Percentiles rank a stretch among this genome's conserved stretches.
Conservation (phyloP, 2,797 vertebrate species). For the Sebastes vulpes region DNA sequence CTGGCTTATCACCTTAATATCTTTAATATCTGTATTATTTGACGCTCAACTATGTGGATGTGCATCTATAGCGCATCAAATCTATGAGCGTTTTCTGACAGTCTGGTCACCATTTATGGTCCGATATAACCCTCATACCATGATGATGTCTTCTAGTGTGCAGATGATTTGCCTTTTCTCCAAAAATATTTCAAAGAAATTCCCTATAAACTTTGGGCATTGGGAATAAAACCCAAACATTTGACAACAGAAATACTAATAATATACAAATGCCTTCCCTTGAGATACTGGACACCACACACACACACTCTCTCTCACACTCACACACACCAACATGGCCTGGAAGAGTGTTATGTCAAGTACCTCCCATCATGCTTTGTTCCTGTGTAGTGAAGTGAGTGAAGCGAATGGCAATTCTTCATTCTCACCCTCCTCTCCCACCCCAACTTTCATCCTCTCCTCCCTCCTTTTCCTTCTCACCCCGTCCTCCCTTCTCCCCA, state of each 20-base stretch:
- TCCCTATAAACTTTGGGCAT: not conserved
- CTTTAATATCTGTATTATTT: not conserved
- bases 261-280: slow-evolving; percentile 15
- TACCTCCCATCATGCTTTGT: slow-evolving; percentile 98
- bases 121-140: no score
- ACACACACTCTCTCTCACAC: slow-evolving; percentile 9
- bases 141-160: not conserved
- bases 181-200: not conserved
- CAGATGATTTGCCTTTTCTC: not conserved
- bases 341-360: slow-evolving; percentile 98
- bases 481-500: slow-evolving; percentile 57
- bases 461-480: slow-evolving; percentile 89
- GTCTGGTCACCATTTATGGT: not conserved
- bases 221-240: not conserved
- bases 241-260: not conserved
- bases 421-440: slow-evolving; percentile 86
- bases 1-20: not conserved
- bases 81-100: not conserved
- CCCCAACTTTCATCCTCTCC: slow-evolving; percentile 83
- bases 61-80: not conserved
- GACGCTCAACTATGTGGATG: not conserved
- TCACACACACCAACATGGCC: slow-evolving; percentile 88
- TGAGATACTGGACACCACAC: slow-evolving; percentile 51
- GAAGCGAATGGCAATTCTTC: slow-evolving; percentile 95
- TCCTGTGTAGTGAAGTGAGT: slow-evolving; percentile 93